Evolutionary conservation across 2,888 invertebrate genomes (phyloP).

Genomic region (Trachelus stipa): DNA sequence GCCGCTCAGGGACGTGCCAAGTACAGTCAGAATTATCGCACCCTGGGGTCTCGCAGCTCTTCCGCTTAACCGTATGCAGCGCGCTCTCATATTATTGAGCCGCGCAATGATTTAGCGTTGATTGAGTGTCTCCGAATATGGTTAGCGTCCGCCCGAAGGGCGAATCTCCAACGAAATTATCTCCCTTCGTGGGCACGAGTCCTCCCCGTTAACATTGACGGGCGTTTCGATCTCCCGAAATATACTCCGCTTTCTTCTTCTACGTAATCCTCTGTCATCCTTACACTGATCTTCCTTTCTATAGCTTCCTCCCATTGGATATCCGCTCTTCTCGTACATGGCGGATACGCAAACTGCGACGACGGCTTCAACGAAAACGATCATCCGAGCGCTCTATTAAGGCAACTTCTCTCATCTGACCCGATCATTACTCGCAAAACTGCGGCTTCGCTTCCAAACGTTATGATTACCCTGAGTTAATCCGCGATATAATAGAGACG

Average conservation of each 20-base stretch:
- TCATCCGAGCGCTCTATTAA: neutral
- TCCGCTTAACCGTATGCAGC: conserved; percentile 1
- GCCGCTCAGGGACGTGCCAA: conserved; percentile 24
- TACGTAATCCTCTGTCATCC: neutral
- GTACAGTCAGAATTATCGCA: conserved; percentile 37
- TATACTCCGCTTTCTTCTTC: neutral
- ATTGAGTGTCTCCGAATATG: conserved; percentile 48
- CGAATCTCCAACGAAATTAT: conserved; percentile 30
- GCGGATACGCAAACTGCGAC: neutral
- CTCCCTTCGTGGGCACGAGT: conserved; percentile 9
- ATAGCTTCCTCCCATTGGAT: neutral
- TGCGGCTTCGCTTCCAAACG: conserved; percentile 26
- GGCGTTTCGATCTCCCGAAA: neutral
- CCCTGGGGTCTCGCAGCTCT: conserved; percentile 24
- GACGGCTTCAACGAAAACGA: neutral
- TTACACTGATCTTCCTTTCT: neutral
- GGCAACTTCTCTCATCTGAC: neutral
- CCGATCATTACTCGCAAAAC: conserved; percentile 33
- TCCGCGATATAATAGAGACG: conserved; percentile 58
- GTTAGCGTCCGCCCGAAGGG: conserved; percentile 30
- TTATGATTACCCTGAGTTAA: conserved; percentile 53
- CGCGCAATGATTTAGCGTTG: conserved; percentile 45
- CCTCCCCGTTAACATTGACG: neutral
- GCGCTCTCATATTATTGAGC: conserved; percentile 34
- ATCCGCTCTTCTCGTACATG: neutral